Percentiles rank a stretch among this genome's conserved stretches.
phyloP scores from a whole-genome alignment of 2,797 vertebrate species.

The Enteromius thamalakanensis region DNA sequence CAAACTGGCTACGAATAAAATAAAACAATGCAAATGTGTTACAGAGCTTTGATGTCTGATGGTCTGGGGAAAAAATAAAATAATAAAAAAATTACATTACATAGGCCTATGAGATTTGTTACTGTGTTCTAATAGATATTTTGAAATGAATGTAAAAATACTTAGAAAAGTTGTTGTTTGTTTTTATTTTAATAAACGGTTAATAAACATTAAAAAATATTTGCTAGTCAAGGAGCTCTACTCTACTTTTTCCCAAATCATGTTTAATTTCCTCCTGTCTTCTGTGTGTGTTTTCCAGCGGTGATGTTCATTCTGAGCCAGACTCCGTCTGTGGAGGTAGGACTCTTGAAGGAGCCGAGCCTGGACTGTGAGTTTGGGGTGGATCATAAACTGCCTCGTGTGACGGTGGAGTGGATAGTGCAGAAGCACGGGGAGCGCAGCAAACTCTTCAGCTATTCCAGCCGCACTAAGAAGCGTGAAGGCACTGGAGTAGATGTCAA shows the following conservation, averaged over 20 bases:
- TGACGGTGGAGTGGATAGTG: conserved; percentile 46
- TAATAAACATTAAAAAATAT: too few relatives aligned
- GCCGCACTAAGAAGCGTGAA: conserved; percentile 54
- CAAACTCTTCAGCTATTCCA: conserved; percentile 65
- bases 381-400: conserved; percentile 68
- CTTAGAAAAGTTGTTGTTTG: too few relatives aligned
- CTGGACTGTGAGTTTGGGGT: conserved; percentile 77
- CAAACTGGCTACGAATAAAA: too few relatives aligned
- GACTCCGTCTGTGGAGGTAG: conserved; percentile 66
- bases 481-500: conserved; percentile 62
- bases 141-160: too few relatives aligned
- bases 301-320: conserved; percentile 71
- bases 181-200: background rate
- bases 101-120: background rate
- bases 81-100: background rate
- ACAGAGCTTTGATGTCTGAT: background rate
- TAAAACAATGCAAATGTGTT: too few relatives aligned
- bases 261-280: background rate
- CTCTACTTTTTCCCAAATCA: too few relatives aligned
- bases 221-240: too few relatives aligned
- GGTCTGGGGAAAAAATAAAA: background rate
- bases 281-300: conserved; percentile 60
- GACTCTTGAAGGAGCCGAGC: conserved; percentile 64
- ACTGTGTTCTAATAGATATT: background rate
- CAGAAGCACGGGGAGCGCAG: conserved; percentile 62